Evolutionary conservation across 1,140 invertebrate genomes (phyloP), one percentile per base, ranked within the genome.

Genomic region (Procambarus clarkii): DNA sequence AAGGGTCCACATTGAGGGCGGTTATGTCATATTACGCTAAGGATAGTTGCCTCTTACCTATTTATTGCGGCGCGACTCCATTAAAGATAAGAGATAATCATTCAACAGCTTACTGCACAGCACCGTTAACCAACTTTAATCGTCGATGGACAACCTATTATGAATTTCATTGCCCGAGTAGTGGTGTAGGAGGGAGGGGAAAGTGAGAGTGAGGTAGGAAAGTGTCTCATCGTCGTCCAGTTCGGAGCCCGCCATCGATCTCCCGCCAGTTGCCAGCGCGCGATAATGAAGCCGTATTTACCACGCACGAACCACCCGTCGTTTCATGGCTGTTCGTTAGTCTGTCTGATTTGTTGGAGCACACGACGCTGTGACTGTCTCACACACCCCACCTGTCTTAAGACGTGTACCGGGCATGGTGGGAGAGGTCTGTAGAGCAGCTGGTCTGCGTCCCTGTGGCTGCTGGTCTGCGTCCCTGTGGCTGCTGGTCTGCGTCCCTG

Each of bases 151-250:
- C 76, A 77, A 44, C 34, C 76, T 77, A 24, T 77, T 77, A 77
- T 77, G 76, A 77, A 77, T 77, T 77, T 77, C 76, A 77, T 77
- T 77, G 76, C 76, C 76, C 50, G 76, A 77, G 76, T 77, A 77
- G 8, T 7, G 1, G 76, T 18, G 76, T 77, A 24, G 24, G 76
- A 77, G 18, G 45, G 1, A n/a, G 76, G 48, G 46, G 78, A 50
- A 2, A n/a, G 76, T 34, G 48, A 45, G 78, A 50, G 78, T 18
- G 64, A 21, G 18, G 4, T 5, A 2, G 64, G 18, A 18, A 18
- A n/a, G 15, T 1, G 64, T 1, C 18, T 18, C 64, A 18, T 18
- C 4, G 64, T 58, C 54, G 64, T 69, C 64, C 64, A 69, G 64
- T 69, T 69, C 64, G 64, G 13, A 69, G 64, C 4, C 64, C 4